Percentiles rank a stretch among this genome's conserved stretches.
Conservation (phyloP, 2,797 vertebrate species). For the Phataginus tetradactyla region DNA sequence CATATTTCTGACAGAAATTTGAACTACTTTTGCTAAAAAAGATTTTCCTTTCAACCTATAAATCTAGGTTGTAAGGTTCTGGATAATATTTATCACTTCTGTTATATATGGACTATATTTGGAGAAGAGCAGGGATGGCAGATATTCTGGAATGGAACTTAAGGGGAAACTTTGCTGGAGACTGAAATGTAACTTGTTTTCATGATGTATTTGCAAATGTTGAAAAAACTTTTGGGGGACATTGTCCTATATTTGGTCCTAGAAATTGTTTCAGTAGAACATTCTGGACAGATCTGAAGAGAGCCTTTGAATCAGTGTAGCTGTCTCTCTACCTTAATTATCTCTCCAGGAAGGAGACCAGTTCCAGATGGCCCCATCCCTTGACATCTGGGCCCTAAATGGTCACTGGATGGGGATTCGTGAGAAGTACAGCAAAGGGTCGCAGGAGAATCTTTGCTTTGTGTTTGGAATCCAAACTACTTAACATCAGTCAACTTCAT, state of each 20-base stretch:
- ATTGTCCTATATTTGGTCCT: background rate
- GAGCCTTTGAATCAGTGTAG: background rate
- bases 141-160: background rate
- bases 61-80: conserved; percentile 39
- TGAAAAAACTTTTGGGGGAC: background rate
- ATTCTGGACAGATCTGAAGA: background rate
- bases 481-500: background rate
- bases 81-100: background rate
- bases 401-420: background rate
- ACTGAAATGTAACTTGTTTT: background rate
- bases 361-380: background rate
- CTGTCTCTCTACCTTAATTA: background rate
- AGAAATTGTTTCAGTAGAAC: background rate
- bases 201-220: background rate
- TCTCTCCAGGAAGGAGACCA: background rate
- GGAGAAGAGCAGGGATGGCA: background rate
- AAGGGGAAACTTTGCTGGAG: background rate
- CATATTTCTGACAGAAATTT: conserved; percentile 55
- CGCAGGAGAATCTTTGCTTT: background rate
- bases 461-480: background rate
- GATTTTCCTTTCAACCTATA: conserved; percentile 29
- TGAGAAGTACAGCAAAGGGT: background rate
- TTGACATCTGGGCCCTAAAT: too few species aligned
- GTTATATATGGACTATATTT: background rate
- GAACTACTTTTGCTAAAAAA: conserved; percentile 46